Evolutionary conservation across 1,140 invertebrate species (phyloP).

Genomic region (Drosophila pachea): DNA sequence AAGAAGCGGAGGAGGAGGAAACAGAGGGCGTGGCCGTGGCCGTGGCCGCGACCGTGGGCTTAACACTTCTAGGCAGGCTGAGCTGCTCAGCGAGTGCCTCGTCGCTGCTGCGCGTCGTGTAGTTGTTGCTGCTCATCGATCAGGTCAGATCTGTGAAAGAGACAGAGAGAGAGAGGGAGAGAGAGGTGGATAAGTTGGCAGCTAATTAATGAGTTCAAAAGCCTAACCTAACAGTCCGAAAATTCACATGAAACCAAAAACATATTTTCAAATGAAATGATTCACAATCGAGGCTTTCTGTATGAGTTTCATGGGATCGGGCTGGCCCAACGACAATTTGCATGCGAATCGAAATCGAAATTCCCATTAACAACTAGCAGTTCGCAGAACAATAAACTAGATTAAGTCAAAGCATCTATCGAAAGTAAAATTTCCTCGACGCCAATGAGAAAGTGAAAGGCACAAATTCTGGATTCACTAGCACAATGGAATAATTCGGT

Average conservation of each 20-base stretch:
- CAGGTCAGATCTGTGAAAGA: constrained; percentile 39
- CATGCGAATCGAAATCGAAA: constrained; percentile 55
- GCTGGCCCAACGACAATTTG: constrained; percentile 34
- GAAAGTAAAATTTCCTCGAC: constrained; percentile 10
- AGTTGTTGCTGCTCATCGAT: constrained; percentile 64
- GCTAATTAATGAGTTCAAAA: constrained; percentile 53
- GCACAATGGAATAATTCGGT: constrained; percentile 15
- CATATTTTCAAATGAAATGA: constrained; percentile 67
- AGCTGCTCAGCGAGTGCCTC: constrained; percentile 69
- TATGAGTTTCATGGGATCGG: background rate
- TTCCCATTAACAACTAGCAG: background rate
- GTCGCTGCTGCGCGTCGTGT: constrained; percentile 58
- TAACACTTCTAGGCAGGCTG: constrained; percentile 47
- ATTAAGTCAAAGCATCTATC: constrained; percentile 2
- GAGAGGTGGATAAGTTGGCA: constrained; percentile 5
- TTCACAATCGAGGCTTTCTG: constrained; percentile 50
- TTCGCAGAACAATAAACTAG: constrained; percentile 53
- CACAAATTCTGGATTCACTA: constrained; percentile 22
- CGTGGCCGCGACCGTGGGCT: constrained; percentile 29
- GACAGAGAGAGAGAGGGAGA: constrained; percentile 12
- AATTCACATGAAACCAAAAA: constrained; percentile 60
- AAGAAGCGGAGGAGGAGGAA: background rate
- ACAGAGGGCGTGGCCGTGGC: constrained; percentile 34
- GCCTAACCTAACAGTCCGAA: constrained; percentile 27
- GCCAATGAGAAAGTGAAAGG: constrained; percentile 63